These are phyloP conservation scores for Hyaena hyaena DNA, from an alignment of 2,113 vertebrate species.

Conservation along the genomic window DNA sequence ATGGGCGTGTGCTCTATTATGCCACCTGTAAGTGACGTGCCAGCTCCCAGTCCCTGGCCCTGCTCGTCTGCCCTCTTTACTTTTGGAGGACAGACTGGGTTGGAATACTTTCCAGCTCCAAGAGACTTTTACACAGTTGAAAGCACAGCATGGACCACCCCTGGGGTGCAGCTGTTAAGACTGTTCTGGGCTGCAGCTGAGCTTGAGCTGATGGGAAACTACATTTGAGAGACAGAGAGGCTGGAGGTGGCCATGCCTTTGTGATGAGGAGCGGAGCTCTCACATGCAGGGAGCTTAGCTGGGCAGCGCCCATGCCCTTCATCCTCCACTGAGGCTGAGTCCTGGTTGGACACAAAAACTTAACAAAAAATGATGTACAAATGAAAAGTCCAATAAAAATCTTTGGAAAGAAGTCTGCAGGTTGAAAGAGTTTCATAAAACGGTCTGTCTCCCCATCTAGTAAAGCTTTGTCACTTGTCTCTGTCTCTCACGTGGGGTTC, in stretches of 20 bases:
- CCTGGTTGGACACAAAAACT: background rate
- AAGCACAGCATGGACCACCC: too few relatives aligned
- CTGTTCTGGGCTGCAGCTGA: background rate
- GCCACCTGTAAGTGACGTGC: constrained; percentile 84
- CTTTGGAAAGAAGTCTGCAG: background rate
- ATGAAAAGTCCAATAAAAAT: constrained; percentile 56
- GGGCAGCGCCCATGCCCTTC: background rate
- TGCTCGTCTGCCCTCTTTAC: background rate
- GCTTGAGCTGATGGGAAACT: background rate
- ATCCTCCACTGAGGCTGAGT: background rate
- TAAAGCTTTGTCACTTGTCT: background rate
- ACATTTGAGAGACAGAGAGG: background rate
- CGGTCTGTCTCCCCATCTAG: background rate
- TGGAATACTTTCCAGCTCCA: background rate
- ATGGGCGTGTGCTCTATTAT: constrained; percentile 76
- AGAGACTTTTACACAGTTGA: background rate
- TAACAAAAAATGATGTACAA: background rate
- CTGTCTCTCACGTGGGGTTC: background rate
- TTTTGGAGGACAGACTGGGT: background rate
- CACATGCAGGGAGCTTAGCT: background rate
- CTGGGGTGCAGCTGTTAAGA: background rate
- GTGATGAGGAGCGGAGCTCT: background rate
- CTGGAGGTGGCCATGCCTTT: background rate
- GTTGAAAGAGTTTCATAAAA: background rate
- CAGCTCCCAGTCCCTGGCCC: background rate